Base-by-base conservation (phyloP, 2,888 invertebrate species). In the Dimorphilus gyrociliatus region DNA sequence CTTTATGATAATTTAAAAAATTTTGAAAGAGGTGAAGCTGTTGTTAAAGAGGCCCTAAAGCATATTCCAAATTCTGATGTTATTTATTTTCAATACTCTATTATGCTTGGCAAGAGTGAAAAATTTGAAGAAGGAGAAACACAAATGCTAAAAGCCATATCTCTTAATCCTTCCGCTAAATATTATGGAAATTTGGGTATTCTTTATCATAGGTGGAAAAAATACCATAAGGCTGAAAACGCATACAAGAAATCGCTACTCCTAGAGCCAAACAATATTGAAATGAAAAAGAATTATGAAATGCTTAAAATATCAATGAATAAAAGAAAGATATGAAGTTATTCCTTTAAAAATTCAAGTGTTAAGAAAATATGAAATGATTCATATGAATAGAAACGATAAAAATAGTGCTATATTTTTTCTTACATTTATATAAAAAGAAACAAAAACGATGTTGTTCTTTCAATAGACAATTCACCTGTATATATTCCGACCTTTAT, bases 161-260 rank as follows among this genome's bases (percentile, higher is more conserved):
- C 69, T 29, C 58, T 76, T 23, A 48, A 55, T 32, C 72, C 74
- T 7, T 66, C 68, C 57, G 74, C 81, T n/a, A 70, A 80, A 32
- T 85, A 81, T 64, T 77, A 77, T 53, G 75, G 81, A 2, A 92
- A 94, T 68, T 69, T 92, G 44, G 88, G 86, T 81, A 65, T 88
- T 14, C 67, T 88, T n/a, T 86, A 86, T 60, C 86, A 86, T 64
- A 74, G 84, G 15, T 85, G 84, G 84, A 76, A 76, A 39, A 81
- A 77, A 62, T 68, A 71, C 35, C 67, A 71, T 4, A 64, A 72
- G 45, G 88, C 88, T 1, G 71, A 75, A 50, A 58, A 69, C 39
- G 73, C 76, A 65, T 90, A 90, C 54, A 65, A 66, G 44, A 72
- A 69, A 48, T 81, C 86, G 10, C 64, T 88, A 30, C 63, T 69